Conservation (phyloP, 2,888 invertebrate genomes). For the Drosophila niveifrons region DNA sequence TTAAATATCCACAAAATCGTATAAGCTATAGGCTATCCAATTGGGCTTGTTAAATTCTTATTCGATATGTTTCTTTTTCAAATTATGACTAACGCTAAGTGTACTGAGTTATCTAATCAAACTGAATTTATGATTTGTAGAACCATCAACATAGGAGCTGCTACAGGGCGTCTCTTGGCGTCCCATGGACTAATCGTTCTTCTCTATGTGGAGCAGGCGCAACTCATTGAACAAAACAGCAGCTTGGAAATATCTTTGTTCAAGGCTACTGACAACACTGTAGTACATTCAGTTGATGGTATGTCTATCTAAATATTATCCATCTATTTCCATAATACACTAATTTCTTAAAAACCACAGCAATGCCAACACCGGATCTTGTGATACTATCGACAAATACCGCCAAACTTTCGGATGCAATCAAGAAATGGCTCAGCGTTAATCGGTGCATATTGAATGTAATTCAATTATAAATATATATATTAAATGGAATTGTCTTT, state of each 20-base stretch:
- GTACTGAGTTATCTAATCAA: too few relatives aligned
- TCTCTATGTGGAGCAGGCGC: constrained; percentile 87
- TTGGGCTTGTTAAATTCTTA: too few relatives aligned
- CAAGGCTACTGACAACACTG: constrained; percentile 88
- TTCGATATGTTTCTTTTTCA: too few relatives aligned
- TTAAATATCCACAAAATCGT: too few relatives aligned
- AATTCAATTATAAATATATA: background rate
- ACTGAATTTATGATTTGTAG: constrained; percentile 53
- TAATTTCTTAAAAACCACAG: constrained; percentile 60
- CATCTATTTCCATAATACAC: background rate
- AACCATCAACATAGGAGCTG: constrained; percentile 89
- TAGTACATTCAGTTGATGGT: constrained; percentile 86
- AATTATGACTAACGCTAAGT: too few relatives aligned
- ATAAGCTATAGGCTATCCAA: too few relatives aligned
- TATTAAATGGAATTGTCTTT: background rate
- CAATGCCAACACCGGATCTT: constrained; percentile 85
- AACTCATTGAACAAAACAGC: constrained; percentile 85
- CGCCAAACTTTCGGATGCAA: constrained; percentile 85
- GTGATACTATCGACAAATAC: constrained; percentile 85
- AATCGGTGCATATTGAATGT: constrained; percentile 84
- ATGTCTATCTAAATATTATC: constrained; percentile 11
- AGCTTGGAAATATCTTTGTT: constrained; percentile 89
- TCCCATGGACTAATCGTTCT: constrained; percentile 92
- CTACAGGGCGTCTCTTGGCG: constrained; percentile 92
- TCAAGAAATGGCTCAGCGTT: constrained; percentile 90